These are phyloP conservation scores for Pammene fasciana DNA, from an alignment of 2,888 invertebrate genomes.

Conservation along the genomic window DNA sequence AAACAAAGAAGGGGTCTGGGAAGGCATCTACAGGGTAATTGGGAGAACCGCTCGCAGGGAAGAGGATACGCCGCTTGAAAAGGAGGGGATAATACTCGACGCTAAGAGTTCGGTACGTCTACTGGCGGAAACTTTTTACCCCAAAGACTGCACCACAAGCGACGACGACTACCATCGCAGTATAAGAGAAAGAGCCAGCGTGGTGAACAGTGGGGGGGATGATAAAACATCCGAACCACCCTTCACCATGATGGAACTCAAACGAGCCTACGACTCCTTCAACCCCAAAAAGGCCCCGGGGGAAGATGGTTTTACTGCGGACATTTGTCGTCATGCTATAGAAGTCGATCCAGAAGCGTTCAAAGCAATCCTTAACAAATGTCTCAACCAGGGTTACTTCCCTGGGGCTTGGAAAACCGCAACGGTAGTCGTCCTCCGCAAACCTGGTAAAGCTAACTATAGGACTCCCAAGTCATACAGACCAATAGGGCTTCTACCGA, in stretches of 20 bases:
- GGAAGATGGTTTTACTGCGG: not conserved
- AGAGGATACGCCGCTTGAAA: no score
- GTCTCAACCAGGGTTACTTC: not conserved
- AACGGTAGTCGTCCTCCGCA: not conserved
- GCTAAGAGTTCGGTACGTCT: no score
- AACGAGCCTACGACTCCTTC: not conserved
- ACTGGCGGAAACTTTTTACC: no score
- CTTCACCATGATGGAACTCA: not conserved
- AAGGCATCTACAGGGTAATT: no score
- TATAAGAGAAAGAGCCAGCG: not conserved
- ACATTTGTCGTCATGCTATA: not conserved
- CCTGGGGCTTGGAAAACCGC: not conserved
- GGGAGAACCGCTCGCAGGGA: no score
- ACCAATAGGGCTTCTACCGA: no score
- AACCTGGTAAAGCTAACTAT: not conserved
- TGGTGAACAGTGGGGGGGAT: not conserved
- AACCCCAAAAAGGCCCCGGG: not conserved
- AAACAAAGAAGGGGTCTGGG: no score
- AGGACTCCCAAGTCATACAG: no score
- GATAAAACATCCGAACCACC: no score
- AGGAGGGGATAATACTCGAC: no score
- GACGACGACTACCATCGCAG: no score
- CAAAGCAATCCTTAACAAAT: not conserved
- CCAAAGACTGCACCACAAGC: no score
- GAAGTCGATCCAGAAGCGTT: not conserved